phyloP scores from a whole-genome alignment of 2,113 vertebrate species.

The Dendrocopos noguchii region DNA sequence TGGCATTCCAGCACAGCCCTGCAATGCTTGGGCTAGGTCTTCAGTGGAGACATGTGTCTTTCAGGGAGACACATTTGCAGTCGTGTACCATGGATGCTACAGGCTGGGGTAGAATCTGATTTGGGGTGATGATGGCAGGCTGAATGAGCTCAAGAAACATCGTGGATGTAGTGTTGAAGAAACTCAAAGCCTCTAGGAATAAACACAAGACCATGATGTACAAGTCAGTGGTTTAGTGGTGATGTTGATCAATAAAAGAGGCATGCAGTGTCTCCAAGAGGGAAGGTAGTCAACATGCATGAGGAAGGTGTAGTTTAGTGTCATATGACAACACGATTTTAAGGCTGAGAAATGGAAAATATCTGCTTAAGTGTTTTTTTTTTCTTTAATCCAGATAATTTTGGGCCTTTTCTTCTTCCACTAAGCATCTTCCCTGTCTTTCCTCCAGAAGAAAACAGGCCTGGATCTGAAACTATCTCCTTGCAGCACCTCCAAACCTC shows the following conservation, averaged over 20 bases:
- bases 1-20: background rate
- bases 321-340: background rate
- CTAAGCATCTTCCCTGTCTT: background rate
- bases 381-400: background rate
- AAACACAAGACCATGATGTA: background rate
- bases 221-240: background rate
- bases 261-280: background rate
- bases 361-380: background rate
- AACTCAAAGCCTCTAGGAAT: background rate
- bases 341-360: background rate
- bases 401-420: background rate
- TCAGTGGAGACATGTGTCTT: background rate
- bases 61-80: background rate
- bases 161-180: accelerated
- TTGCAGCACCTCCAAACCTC: accelerated
- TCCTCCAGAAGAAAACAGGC: background rate
- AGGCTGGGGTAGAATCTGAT: background rate
- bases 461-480: background rate
- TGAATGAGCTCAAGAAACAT: background rate
- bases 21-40: background rate
- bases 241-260: background rate
- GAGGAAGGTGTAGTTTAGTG: background rate
- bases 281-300: background rate
- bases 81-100: background rate
- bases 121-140: background rate